Percentiles rank a stretch among this genome's conserved stretches.
Evolutionary conservation across 1,140 invertebrate genomes (phyloP).

Genomic region (Harpegnathos saltator): DNA sequence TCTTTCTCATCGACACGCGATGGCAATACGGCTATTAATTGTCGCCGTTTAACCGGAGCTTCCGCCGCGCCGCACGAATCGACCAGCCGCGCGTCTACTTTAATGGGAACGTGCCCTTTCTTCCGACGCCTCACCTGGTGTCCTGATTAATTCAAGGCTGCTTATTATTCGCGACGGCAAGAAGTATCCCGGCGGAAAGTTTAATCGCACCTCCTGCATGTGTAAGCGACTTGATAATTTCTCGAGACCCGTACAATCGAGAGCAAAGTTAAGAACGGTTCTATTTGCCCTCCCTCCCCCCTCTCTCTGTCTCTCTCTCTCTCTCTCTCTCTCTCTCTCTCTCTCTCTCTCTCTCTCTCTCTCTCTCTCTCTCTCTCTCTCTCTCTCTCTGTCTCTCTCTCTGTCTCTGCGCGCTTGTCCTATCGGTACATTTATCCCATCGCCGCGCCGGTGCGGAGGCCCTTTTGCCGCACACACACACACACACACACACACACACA

Average conservation of each 20-base stretch:
- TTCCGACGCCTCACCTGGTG: not conserved
- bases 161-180: constrained; percentile 50
- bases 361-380: too few species aligned
- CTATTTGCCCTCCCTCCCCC: constrained; percentile 28
- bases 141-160: constrained; percentile 52
- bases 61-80: too few species aligned
- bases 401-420: not conserved
- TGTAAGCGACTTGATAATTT: constrained; percentile 51
- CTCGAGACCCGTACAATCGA: constrained; percentile 34
- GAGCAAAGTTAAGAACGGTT: constrained; percentile 49
- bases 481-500: not conserved
- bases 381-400: too few species aligned
- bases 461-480: not conserved
- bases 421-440: constrained; percentile 36
- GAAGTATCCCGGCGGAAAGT: constrained; percentile 46
- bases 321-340: too few species aligned
- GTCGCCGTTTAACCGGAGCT: too few species aligned
- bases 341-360: too few species aligned
- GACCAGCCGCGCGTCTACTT: not conserved
- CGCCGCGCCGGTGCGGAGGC: not conserved
- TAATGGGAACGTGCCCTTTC: not conserved
- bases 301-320: too few species aligned
- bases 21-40: too few species aligned
- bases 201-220: constrained; percentile 49
- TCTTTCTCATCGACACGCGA: too few species aligned